Percentiles rank a stretch among this genome's conserved stretches.
phyloP scores from a whole-genome alignment of 1,140 invertebrate species.

The Vollenhovia emeryi region DNA sequence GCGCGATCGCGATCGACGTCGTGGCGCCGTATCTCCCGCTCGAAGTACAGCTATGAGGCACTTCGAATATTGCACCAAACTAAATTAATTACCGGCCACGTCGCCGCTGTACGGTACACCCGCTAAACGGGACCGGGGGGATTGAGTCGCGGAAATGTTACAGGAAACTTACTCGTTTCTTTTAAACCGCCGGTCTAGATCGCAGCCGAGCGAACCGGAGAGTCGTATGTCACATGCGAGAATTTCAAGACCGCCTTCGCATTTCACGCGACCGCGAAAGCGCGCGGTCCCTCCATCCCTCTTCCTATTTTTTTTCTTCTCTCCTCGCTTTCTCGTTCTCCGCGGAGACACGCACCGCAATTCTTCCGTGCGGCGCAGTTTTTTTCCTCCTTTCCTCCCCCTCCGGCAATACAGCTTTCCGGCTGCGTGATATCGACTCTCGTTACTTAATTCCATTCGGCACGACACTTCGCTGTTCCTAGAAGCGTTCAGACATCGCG shows the following conservation, averaged over 20 bases:
- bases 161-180: not conserved
- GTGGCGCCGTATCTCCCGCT: not conserved
- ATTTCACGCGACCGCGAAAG: conserved; percentile 59
- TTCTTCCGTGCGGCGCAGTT: conserved; percentile 54
- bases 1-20: not conserved
- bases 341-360: conserved; percentile 63
- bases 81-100: conserved; percentile 12
- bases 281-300: conserved; percentile 32
- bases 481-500: conserved; percentile 72
- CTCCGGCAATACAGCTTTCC: conserved; percentile 44
- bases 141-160: conserved; percentile 26
- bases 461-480: conserved; percentile 72
- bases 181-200: not conserved
- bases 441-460: conserved; percentile 74
- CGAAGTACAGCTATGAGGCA: not conserved
- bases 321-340: conserved; percentile 20
- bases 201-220: not conserved
- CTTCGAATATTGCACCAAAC: not conserved
- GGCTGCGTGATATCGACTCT: conserved; percentile 58
- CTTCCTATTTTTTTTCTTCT: not conserved
- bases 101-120: not conserved
- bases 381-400: conserved; percentile 18
- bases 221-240: conserved; percentile 54
- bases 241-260: conserved; percentile 35
- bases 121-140: conserved; percentile 11